Conservation (phyloP, 2,797 vertebrate genomes). For the Nyctibius grandis region DNA sequence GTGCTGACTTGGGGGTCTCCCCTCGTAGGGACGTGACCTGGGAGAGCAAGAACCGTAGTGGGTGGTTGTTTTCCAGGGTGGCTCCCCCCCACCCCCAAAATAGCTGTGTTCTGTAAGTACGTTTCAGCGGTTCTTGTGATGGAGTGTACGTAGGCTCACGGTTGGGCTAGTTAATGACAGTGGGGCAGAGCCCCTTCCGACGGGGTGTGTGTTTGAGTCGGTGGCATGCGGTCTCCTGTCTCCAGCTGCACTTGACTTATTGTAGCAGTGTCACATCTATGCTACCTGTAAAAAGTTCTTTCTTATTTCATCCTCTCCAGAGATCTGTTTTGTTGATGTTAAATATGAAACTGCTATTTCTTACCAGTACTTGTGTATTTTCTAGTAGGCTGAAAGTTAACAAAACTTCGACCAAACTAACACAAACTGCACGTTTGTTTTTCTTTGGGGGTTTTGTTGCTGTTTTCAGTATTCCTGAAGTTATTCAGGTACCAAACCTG, state of each 20-base stretch:
- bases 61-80: background rate
- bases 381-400: background rate
- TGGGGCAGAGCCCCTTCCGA: background rate
- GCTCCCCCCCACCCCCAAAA: background rate
- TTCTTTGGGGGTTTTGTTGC: background rate
- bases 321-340: background rate
- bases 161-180: background rate
- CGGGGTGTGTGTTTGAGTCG: background rate
- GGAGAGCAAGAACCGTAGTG: background rate
- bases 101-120: accelerated
- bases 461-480: background rate
- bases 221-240: accelerated
- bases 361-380: accelerated
- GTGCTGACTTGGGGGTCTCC: accelerated
- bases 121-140: background rate
- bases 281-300: background rate
- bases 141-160: background rate
- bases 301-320: accelerated
- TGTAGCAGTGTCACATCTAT: accelerated
- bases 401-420: background rate
- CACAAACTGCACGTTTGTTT: background rate
- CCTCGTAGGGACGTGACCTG: accelerated
- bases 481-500: background rate
- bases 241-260: accelerated
- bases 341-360: accelerated